Evolutionary conservation across 2,113 vertebrate genomes (phyloP).

Genomic region (Morone saxatilis): DNA sequence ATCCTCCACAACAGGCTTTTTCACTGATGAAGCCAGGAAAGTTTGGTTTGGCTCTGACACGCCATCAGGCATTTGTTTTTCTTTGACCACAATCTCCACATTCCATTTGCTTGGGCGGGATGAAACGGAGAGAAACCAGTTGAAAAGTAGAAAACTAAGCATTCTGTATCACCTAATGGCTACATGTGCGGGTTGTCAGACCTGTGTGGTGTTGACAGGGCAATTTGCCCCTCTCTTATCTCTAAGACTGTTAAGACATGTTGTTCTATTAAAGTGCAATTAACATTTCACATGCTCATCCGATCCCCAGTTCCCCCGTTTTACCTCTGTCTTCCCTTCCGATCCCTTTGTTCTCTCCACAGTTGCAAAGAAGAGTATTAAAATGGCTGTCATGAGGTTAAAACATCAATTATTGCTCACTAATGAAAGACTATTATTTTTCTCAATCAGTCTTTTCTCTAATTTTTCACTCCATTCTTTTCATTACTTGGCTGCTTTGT

Average conservation of each 20-base stretch:
- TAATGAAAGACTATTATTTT: conserved; percentile 33
- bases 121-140: conserved; percentile 1
- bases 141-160: conserved; percentile 9
- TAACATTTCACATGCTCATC: conserved; percentile 26
- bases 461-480: neutral
- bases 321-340: conserved; percentile 2
- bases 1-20: conserved; percentile 18
- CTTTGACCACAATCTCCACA: conserved; percentile 31
- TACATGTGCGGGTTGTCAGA: conserved; percentile 12
- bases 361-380: neutral
- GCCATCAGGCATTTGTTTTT: conserved; percentile 12
- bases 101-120: conserved; percentile 17
- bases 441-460: neutral
- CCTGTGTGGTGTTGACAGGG: conserved; percentile 14
- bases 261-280: conserved; percentile 43
- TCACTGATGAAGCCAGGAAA: conserved; percentile 36
- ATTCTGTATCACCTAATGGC: conserved; percentile 11
- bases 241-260: conserved; percentile 13
- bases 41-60: conserved; percentile 17
- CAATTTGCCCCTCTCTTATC: conserved; percentile 22
- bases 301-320: conserved; percentile 7
- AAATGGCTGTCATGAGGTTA: conserved; percentile 38
- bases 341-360: neutral
- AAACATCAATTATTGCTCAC: conserved; percentile 31
- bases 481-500: neutral